Conservation (phyloP, 2,113 vertebrate species). For the Xiphophorus couchianus region DNA sequence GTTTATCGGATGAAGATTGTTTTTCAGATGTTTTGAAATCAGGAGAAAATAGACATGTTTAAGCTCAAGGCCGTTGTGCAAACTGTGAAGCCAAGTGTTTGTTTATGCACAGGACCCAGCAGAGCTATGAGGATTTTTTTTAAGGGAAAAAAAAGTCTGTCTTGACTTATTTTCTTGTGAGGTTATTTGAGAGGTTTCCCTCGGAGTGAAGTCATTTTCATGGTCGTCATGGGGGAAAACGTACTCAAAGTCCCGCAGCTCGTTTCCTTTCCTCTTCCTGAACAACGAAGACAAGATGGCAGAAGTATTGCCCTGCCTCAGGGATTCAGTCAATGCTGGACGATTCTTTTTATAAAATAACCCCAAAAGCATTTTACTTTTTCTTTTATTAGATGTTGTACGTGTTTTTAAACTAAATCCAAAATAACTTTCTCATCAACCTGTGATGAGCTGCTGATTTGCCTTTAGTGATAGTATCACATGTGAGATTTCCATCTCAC, state of each 20-base stretch:
- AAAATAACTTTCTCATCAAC: background rate
- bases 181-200: conserved; percentile 31
- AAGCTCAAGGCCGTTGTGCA: conserved; percentile 24
- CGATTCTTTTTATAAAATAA: background rate
- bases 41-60: background rate
- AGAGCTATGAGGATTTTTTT: background rate
- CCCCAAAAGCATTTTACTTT: background rate
- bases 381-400: conserved; percentile 5
- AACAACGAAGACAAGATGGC: conserved; percentile 33
- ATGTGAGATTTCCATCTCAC: conserved; percentile 13
- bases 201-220: conserved; percentile 7
- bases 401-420: conserved; percentile 9
- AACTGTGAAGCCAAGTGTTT: background rate
- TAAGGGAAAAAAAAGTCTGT: background rate
- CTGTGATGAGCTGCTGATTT: conserved; percentile 12
- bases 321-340: conserved; percentile 23
- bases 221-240: conserved; percentile 5
- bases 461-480: conserved; percentile 5
- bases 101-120: background rate
- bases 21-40: conserved; percentile 24
- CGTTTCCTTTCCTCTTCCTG: conserved; percentile 23
- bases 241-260: conserved; percentile 37
- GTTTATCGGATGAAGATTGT: conserved; percentile 21
- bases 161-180: conserved; percentile 9
- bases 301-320: conserved; percentile 30